These are phyloP conservation scores for Acleris sparsana DNA, from an alignment of 2,888 invertebrate genomes.

Conservation along the genomic window DNA sequence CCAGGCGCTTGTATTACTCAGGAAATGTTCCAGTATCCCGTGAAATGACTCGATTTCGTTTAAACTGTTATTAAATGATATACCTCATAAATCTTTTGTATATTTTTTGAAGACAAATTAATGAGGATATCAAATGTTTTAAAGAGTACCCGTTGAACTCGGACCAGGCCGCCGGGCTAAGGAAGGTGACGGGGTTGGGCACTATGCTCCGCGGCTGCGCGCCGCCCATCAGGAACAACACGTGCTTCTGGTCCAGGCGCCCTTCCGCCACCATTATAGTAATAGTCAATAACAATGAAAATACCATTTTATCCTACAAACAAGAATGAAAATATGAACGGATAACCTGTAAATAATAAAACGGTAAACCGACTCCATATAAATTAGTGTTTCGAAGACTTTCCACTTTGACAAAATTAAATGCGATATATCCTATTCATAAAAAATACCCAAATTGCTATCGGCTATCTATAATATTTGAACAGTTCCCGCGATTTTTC, in stretches of 20 bases:
- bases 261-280: conserved; percentile 87
- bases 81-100: not conserved
- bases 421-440: too few relatives aligned
- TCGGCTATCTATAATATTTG: too few relatives aligned
- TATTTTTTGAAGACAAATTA: too few relatives aligned
- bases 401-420: too few relatives aligned
- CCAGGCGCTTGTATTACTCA: conserved; percentile 85
- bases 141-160: conserved; percentile 69
- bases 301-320: conserved; percentile 92
- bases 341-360: too few relatives aligned
- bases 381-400: too few relatives aligned
- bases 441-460: too few relatives aligned
- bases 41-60: conserved; percentile 72
- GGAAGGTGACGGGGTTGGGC: conserved; percentile 67
- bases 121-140: too few relatives aligned
- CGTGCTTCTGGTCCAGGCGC: conserved; percentile 86
- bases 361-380: too few relatives aligned
- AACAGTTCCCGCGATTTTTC: too few relatives aligned
- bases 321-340: not conserved
- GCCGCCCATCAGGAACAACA: conserved; percentile 94
- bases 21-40: conserved; percentile 87
- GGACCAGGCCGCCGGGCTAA: conserved; percentile 71
- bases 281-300: conserved; percentile 89
- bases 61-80: conserved; percentile 57
- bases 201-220: conserved; percentile 77